phyloP scores from a whole-genome alignment of 2,888 invertebrate species.

The Drosophila barbarae region DNA sequence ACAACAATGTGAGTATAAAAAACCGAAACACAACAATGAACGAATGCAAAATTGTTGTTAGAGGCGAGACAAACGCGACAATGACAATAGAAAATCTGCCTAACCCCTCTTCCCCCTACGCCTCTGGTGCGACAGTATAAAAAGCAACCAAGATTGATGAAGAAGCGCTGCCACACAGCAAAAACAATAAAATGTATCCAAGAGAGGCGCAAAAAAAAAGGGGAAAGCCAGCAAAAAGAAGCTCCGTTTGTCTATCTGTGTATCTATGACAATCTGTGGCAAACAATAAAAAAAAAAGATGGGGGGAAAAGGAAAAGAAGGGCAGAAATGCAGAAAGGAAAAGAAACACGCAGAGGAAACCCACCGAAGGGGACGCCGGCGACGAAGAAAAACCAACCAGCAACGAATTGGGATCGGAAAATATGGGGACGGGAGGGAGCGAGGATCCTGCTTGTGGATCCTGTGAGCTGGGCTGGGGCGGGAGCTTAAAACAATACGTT shows the following conservation, averaged over 20 bases:
- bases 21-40: slow-evolving; percentile 23
- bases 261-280: slow-evolving; percentile 61
- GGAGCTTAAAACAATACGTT: slow-evolving; percentile 66
- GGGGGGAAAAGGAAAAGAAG: background rate
- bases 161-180: slow-evolving; percentile 52
- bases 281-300: slow-evolving; percentile 40
- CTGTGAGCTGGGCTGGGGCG: slow-evolving; percentile 8
- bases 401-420: slow-evolving; percentile 26
- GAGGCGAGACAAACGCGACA: slow-evolving; percentile 43
- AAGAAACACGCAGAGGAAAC: slow-evolving; percentile 27
- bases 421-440: background rate
- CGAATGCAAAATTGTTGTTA: slow-evolving; percentile 43
- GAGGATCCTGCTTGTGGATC: slow-evolving; percentile 16
- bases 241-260: slow-evolving; percentile 37
- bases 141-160: slow-evolving; percentile 68
- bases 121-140: slow-evolving; percentile 45
- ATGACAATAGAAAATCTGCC: slow-evolving; percentile 47
- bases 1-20: slow-evolving; percentile 25
- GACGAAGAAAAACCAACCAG: slow-evolving; percentile 14
- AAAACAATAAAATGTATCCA: slow-evolving; percentile 68
- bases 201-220: slow-evolving; percentile 25
- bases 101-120: slow-evolving; percentile 2
- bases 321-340: slow-evolving; percentile 23
- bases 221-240: slow-evolving; percentile 7
- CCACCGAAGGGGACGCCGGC: background rate